These are phyloP conservation scores for Xanthorhoe designata DNA, from an alignment of 2,888 invertebrate species.

Conservation along the genomic window DNA sequence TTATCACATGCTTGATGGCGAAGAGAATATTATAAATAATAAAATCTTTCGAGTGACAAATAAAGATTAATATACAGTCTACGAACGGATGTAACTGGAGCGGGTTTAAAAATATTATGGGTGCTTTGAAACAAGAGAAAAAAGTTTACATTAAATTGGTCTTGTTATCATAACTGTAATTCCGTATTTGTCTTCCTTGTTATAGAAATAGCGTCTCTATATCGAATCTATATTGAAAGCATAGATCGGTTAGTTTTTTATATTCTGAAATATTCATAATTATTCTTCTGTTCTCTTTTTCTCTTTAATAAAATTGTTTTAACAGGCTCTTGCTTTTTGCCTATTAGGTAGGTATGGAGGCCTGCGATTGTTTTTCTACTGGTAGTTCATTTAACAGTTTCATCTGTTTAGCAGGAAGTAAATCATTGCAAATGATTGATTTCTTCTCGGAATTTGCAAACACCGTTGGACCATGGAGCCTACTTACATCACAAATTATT, in stretches of 20 bases:
- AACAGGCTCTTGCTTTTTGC: too few relatives aligned
- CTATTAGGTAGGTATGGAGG: not conserved
- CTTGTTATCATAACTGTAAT: slow-evolving; percentile 16
- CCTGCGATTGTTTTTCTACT: not conserved
- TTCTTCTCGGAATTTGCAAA: slow-evolving; percentile 44
- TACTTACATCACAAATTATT: slow-evolving; percentile 53
- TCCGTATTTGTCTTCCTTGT: slow-evolving; percentile 2
- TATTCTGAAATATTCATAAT: not conserved
- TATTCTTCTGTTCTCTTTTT: too few relatives aligned
- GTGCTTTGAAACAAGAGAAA: slow-evolving; percentile 23
- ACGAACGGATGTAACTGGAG: slow-evolving; percentile 10
- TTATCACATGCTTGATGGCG: slow-evolving; percentile 26
- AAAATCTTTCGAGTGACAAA: slow-evolving; percentile 23
- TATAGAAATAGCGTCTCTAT: not conserved
- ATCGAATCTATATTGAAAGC: not conserved
- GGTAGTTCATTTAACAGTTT: not conserved
- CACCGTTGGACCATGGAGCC: slow-evolving; percentile 53
- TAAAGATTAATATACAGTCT: slow-evolving; percentile 20
- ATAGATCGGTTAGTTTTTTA: too few relatives aligned
- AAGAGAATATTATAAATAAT: slow-evolving; percentile 14
- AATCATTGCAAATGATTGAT: slow-evolving; percentile 37
- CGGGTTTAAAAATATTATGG: slow-evolving; percentile 27
- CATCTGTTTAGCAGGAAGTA: slow-evolving; percentile 16
- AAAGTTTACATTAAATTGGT: slow-evolving; percentile 20
- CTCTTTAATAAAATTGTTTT: too few relatives aligned